Percentiles rank a stretch among this genome's conserved stretches.
Conservation (phyloP, 2,113 vertebrate species). For the Sylvia atricapilla region DNA sequence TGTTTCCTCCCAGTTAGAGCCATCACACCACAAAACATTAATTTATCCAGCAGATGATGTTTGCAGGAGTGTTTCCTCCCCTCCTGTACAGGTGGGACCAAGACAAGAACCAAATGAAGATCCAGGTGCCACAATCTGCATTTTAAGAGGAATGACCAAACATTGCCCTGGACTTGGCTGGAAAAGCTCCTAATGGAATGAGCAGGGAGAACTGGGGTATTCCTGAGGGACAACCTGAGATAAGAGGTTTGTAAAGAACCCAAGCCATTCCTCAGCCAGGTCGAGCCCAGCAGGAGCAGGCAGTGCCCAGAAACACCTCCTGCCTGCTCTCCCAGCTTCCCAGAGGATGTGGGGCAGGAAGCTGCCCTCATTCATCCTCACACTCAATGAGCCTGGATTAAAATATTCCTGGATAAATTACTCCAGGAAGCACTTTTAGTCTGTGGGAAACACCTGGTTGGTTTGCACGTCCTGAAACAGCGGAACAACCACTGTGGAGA, state of each 20-base stretch:
- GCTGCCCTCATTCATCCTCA: neutral
- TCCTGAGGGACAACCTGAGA: accelerated
- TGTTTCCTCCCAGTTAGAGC: neutral
- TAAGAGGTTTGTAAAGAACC: neutral
- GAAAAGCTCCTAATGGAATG: accelerated
- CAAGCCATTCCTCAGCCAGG: neutral
- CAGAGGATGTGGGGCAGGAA: neutral
- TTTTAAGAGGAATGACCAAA: neutral
- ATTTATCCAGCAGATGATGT: accelerated
- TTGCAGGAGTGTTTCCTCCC: neutral
- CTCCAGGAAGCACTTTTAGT: neutral
- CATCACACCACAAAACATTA: accelerated
- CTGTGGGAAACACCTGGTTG: constrained; percentile 40
- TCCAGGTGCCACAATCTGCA: no score
- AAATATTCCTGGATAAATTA: neutral
- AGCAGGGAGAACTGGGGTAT: neutral
- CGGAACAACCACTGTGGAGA: accelerated
- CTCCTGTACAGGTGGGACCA: accelerated
- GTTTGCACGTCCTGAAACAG: neutral
- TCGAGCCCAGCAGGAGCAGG: neutral
- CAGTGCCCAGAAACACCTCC: neutral
- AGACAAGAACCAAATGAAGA: neutral
- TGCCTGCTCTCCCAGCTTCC: neutral
- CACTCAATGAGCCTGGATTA: neutral
- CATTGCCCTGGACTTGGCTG: accelerated